Percentiles rank a stretch among this genome's conserved stretches.
phyloP scores from a whole-genome alignment of 1,140 invertebrate species.

The Cydia amplana region DNA sequence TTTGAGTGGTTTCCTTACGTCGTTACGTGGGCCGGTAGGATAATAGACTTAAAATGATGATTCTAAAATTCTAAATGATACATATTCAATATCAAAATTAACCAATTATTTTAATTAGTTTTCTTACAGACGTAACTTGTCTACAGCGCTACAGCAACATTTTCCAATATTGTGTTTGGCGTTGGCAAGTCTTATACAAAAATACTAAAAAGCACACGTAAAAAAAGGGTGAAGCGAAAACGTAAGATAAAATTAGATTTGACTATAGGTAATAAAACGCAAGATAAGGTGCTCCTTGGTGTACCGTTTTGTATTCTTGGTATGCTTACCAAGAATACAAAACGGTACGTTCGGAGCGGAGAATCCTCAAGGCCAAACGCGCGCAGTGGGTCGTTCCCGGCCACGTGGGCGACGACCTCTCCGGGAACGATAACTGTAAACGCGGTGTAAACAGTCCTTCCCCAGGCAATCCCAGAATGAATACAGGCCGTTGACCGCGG shows the following conservation, averaged over 20 bases:
- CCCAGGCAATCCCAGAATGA: slow-evolving; percentile 29
- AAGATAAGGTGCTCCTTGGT: slow-evolving; percentile 6
- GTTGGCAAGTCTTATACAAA: too few species aligned
- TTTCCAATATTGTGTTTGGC: too few species aligned
- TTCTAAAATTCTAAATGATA: too few species aligned
- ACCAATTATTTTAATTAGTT: too few species aligned
- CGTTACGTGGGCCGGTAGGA: too few species aligned
- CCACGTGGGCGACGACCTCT: slow-evolving; percentile 29
- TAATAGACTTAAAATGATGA: too few species aligned
- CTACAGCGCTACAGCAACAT: too few species aligned
- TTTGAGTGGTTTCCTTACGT: too few species aligned
- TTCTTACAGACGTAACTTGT: too few species aligned
- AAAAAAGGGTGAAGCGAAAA: neutral
- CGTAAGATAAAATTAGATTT: neutral
- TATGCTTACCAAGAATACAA: slow-evolving; percentile 5
- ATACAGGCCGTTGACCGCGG: slow-evolving; percentile 28
- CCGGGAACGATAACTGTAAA: slow-evolving; percentile 26
- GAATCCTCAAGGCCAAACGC: slow-evolving; percentile 7
- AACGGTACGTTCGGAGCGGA: slow-evolving; percentile 16
- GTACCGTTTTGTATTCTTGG: too few species aligned
- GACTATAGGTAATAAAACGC: slow-evolving; percentile 13
- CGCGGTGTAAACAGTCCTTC: slow-evolving; percentile 29
- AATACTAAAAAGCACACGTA: too few species aligned
- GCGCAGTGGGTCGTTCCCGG: slow-evolving; percentile 21
- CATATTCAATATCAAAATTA: too few species aligned